These are phyloP conservation scores for Tachycineta bicolor DNA, from an alignment of 2,113 vertebrate species.

Conservation along the genomic window DNA sequence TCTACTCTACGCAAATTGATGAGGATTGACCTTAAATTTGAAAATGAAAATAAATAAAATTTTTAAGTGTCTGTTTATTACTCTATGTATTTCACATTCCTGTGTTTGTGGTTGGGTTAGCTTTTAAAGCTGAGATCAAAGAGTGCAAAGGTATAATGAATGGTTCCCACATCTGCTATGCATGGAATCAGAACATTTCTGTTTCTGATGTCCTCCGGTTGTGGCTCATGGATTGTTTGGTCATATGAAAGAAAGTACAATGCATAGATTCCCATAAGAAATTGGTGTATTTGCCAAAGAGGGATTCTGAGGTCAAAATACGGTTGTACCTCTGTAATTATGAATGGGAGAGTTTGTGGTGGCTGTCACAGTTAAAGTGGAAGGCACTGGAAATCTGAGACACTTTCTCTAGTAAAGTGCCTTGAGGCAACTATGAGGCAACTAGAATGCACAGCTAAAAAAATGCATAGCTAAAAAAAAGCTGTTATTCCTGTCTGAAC, in stretches of 20 bases:
- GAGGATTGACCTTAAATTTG: neutral
- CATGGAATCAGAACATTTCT: neutral
- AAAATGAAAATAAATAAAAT: slow-evolving; percentile 15
- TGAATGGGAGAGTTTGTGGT: neutral
- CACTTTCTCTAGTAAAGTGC: neutral
- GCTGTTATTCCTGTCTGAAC: neutral
- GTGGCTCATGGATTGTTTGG: neutral
- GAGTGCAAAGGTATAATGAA: neutral
- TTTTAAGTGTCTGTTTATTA: neutral
- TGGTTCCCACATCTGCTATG: neutral
- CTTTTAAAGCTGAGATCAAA: neutral
- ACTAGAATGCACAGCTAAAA: neutral
- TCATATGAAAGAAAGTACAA: neutral
- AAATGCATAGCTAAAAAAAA: neutral
- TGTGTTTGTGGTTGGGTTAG: neutral
- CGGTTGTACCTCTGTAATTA: neutral
- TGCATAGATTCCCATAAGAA: neutral
- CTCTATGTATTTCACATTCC: neutral
- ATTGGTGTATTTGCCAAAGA: neutral
- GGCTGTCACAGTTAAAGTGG: neutral
- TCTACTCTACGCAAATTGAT: neutral
- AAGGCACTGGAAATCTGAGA: neutral
- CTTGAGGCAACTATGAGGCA: neutral
- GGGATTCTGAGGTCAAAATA: neutral
- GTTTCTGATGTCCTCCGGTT: neutral